A percentile compares a stretch with the other conserved stretches of the same genome.
phyloP scores from a whole-genome alignment of 1,140 invertebrate species.

The Himalopsyche phryganea region DNA sequence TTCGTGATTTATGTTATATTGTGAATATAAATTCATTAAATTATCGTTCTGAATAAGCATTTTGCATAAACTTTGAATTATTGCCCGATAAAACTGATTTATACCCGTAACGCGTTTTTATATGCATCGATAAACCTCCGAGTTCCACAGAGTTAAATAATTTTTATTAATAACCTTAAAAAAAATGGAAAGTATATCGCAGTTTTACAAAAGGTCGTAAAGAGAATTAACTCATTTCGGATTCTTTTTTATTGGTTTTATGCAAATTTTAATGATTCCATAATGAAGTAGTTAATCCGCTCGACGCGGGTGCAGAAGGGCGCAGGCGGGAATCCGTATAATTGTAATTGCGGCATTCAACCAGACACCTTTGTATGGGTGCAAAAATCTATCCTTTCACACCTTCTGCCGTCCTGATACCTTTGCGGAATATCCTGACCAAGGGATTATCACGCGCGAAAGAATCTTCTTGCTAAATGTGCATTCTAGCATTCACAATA shows the following conservation, averaged over 20 bases:
- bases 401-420: conserved; percentile 15
- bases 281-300: conserved; percentile 26
- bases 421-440: not conserved
- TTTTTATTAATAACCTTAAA: too few species aligned
- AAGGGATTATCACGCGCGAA: not conserved
- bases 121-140: too few species aligned
- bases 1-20: too few species aligned
- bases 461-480: not conserved
- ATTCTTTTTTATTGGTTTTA: conserved; percentile 5
- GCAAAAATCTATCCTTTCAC: conserved; percentile 34
- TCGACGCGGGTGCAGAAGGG: not conserved
- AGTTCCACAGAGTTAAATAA: too few species aligned
- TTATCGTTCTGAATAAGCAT: too few species aligned
- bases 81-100: too few species aligned
- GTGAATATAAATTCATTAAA: too few species aligned
- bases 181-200: not conserved
- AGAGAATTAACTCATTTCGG: not conserved
- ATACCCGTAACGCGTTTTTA: too few species aligned
- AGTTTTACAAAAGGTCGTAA: not conserved
- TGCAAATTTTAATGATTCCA: conserved; percentile 12
- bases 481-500: not conserved
- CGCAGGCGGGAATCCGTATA: conserved; percentile 29
- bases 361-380: conserved; percentile 35
- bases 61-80: too few species aligned
- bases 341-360: conserved; percentile 27